Evolutionary conservation across 64 coral and sea anemone genomes (phyloP), one percentile per base, ranked within the genome.

Genomic region (Stichodactyla mertensii): DNA sequence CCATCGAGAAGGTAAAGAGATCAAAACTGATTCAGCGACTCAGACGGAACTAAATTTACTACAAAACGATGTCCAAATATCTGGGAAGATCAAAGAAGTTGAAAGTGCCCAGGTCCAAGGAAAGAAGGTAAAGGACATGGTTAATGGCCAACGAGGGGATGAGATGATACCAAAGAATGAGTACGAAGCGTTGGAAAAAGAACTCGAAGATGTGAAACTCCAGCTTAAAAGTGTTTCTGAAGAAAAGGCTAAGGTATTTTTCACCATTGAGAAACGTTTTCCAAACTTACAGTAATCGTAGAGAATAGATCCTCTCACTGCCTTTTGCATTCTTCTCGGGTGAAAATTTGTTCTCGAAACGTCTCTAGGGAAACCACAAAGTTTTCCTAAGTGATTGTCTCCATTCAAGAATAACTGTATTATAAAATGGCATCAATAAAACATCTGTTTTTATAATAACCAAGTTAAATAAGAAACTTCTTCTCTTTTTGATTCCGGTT

Each of bases 161-260:
- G 53, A 81, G 55, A 52, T 53, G 53, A 18, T 81, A 23, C 52
- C 51, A 28, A 81, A 81, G 26, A 22, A 20, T 53, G 78, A 81
- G 15, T 81, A 53, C 16, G 78, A 81, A 20, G 78, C 83, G 15
- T 16, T 93, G 56, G 56, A 86, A 23, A 93, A 89, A 52, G 94
- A 93, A 52, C 69, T 87, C 5, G 51, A 54, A 18, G 79, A 79
- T 27, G 51, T 90, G 28, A 93, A 87, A 53, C 84, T 69, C 51
- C 57, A 93, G 55, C 61, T 97, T n/a, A 77, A 78, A 22, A 67
- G 82, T 51, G 82, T 80, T 7, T 85, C 64, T 23, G 74, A 78
- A n/a, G 91, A 93, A 26, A 97, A 93, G 89, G 64, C 54, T 16
- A 87, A 97, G 88, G 94, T 97, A 96, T 70, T 6, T 81, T 70